Evolutionary conservation across 2,113 vertebrate species (phyloP), one percentile per base, ranked within the genome.

Genomic region (Percopsis transmontana): DNA sequence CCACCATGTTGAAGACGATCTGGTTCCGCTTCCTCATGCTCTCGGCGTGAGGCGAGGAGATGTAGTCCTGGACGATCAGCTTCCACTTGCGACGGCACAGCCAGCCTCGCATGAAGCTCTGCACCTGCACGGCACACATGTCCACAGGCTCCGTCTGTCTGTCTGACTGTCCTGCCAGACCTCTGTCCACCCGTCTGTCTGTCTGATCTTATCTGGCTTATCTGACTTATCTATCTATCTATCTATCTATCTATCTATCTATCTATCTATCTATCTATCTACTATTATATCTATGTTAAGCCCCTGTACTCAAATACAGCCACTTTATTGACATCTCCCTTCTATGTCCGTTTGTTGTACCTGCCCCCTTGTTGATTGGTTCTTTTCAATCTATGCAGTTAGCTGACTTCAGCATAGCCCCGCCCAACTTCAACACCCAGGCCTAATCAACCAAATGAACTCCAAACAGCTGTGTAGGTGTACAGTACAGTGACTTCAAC

Each of bases 11-110:
- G 88, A 99, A 99, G 81, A 98, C 97, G 1, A 99, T 97, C 86
- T 98, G 97, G 83, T 99, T 99, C 72, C 97, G 94, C 87, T 98
- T 99, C 77, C 97, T 93, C 97, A 99, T 99, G 81, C 95, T 99
- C 86, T 98, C 97, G 2, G 97, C 96, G 5, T 99, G 97, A 2
- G 97, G 97, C 5, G 97, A 99, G 56, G 93, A 94, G 87, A 99
- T 99, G 82, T 99, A 99, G 85, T 99, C 97, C 83, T 99, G 97
- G 20, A 99, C 97, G 2, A 99, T 99, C 68, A 95, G 95, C 90
- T 99, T 99, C 97, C 97, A 98, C 86, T 97, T 99, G 80, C 97
- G 93, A 76, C 97, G 91, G 57, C 97, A 99, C 19, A 99, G 85
- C 97, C 97, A 99, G 41, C 97, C 97, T 1, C 97, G 89, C 96